Base-by-base conservation (phyloP, 2,113 vertebrate genomes). In the Xenus cinereus region DNA sequence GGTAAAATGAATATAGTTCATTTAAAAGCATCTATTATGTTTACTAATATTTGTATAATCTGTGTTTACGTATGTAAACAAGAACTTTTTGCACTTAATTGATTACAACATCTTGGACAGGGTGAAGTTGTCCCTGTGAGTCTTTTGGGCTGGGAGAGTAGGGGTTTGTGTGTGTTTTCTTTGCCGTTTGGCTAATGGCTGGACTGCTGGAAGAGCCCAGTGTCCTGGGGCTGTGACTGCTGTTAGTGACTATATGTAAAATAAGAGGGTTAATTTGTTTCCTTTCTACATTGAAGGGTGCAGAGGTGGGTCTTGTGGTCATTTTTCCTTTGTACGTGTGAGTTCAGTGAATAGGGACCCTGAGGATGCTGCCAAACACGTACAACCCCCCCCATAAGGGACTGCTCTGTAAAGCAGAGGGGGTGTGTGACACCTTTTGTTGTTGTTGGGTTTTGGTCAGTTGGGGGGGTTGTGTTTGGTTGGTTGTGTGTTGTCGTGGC, bases 141-240 rank as follows among this genome's bases (percentile, higher is more conserved):
- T 30, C 26, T 81, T 53, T 23, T 0, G 1, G 50, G 9, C 12
- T 71, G 46, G n/a, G 35, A 12, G 24, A 4, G 2, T 10, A 27
- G 37, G 32, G 17, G 5, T 75, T n/a, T 32, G 37, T 26, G 45
- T 26, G n/a, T 15, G 11, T 66, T 73, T 78, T 71, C 50, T 64
- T 76, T 4, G 1, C n/a, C n/a, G 27, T 48, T 69, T n/a, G 8
- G 43, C 39, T 13, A 22, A 35, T 26, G 8, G 15, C 19, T 4
- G 12, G 37, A 8, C 21, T 50, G 43, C 50, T 45, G 32, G 30
- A 43, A 15, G 19, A 37, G 45, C 2, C 26, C 1, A 1, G 16
- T 33, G 3, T 32, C 4, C 26, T 24, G 50, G 71, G 76, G 14
- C 41, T 35, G 43, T 32, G 72, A 35, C 48, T 24, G 32, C 63